phyloP scores from a whole-genome alignment of 2,113 vertebrate species.

The Lichenostomus cassidix region DNA sequence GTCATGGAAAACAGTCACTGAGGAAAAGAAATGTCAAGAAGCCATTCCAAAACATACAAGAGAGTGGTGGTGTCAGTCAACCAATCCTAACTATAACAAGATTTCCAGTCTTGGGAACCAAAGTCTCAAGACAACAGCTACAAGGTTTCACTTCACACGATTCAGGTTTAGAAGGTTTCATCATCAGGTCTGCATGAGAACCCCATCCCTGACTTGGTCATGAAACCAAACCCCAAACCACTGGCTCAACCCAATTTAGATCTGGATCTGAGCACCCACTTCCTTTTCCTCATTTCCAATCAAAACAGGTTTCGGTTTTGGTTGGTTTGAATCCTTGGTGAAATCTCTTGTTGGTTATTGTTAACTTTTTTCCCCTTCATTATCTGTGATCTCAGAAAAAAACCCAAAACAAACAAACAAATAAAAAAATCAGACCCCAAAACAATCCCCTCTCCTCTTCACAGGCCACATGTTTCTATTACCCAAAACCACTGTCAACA shows the following conservation, averaged over 20 bases:
- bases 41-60: background rate
- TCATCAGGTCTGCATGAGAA: background rate
- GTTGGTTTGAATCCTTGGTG: constrained; percentile 6
- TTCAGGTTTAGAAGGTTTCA: background rate
- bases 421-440: background rate
- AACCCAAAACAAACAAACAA: background rate
- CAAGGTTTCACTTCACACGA: background rate
- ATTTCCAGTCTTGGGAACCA: background rate
- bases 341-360: background rate
- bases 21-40: background rate
- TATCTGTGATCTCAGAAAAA: background rate
- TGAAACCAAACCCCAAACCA: constrained; percentile 42
- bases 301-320: constrained; percentile 37
- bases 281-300: constrained; percentile 45
- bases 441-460: background rate
- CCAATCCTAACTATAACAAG: background rate
- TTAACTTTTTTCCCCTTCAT: background rate
- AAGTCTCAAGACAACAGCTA: constrained; percentile 5
- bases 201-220: background rate
- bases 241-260: constrained; percentile 1
- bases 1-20: background rate
- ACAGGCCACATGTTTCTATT: background rate
- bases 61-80: background rate
- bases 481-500: constrained; percentile 54
- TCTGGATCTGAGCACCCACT: constrained; percentile 44